Evolutionary conservation across 2,113 vertebrate species (phyloP).

Genomic region (Peucedramus taeniatus): DNA sequence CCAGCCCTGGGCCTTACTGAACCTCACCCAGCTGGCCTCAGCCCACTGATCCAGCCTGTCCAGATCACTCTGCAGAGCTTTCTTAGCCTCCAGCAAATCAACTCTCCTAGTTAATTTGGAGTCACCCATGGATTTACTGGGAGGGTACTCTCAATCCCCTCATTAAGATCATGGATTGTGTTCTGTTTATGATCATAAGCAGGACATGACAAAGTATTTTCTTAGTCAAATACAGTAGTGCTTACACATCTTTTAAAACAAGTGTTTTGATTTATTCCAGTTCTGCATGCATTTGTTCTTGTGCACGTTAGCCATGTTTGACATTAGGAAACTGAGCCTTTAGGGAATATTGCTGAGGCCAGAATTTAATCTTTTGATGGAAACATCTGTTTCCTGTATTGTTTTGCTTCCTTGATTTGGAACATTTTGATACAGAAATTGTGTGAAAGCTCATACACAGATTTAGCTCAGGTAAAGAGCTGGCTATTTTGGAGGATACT

Average conservation of each 20-base stretch:
- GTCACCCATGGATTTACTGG: background rate
- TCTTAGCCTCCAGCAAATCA: background rate
- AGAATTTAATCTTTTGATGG: constrained; percentile 6
- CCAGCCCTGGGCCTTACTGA: background rate
- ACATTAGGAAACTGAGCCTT: background rate
- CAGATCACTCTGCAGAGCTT: background rate
- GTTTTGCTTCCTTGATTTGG: constrained; percentile 35
- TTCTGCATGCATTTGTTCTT: background rate
- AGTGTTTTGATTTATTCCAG: background rate
- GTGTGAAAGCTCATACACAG: background rate
- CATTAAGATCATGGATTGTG: background rate
- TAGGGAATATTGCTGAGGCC: background rate
- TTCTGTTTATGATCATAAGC: background rate
- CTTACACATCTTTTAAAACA: background rate
- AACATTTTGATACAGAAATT: constrained; percentile 25
- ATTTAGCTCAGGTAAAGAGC: background rate
- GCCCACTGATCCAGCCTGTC: background rate
- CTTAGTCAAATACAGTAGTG: background rate
- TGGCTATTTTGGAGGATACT: background rate
- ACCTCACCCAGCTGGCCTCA: background rate
- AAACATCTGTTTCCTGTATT: constrained; percentile 54
- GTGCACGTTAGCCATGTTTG: background rate
- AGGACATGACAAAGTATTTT: background rate
- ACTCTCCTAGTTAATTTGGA: background rate
- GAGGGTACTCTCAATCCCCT: background rate